Percentiles rank a stretch among this genome's conserved stretches.
phyloP scores from a whole-genome alignment of 1,140 invertebrate genomes.

The Sarcophaga peregrina region DNA sequence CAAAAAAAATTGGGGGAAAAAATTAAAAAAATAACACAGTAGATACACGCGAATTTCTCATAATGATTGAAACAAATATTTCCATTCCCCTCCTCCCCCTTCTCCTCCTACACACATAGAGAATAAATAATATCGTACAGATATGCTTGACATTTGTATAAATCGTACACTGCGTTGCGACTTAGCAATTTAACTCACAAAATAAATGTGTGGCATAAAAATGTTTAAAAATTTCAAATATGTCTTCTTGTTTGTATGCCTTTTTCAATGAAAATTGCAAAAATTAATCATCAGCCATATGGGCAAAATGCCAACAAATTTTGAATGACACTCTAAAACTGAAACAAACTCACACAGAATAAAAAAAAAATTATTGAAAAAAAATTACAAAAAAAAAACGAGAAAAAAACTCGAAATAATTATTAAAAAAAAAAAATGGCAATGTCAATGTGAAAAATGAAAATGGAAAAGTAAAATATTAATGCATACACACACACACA shows the following conservation, averaged over 20 bases:
- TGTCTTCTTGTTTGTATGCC: neutral
- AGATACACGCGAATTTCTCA: slow-evolving; percentile 7
- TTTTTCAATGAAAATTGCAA: slow-evolving; percentile 11
- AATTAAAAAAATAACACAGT: neutral
- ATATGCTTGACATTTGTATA: neutral
- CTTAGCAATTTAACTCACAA: neutral
- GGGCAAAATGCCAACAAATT: slow-evolving; percentile 14
- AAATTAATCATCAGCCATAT: slow-evolving; percentile 17
- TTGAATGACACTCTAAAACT: slow-evolving; percentile 1
- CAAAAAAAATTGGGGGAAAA: too few species aligned
- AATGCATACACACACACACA: too few species aligned
- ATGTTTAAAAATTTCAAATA: slow-evolving; percentile 23
- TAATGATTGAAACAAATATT: neutral
- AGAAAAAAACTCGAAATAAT: too few species aligned
- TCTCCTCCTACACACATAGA: neutral
- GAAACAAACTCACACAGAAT: neutral
- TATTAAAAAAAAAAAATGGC: neutral
- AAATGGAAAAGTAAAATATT: neutral
- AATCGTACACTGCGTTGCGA: neutral
- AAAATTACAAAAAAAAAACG: neutral
- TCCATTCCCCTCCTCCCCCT: neutral
- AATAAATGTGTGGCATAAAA: slow-evolving; percentile 22
- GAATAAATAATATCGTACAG: too few species aligned
- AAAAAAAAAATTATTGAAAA: neutral
- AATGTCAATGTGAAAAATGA: slow-evolving; percentile 24